Conservation (phyloP, 2,113 vertebrate species). For the Lophotis ruficrista region DNA sequence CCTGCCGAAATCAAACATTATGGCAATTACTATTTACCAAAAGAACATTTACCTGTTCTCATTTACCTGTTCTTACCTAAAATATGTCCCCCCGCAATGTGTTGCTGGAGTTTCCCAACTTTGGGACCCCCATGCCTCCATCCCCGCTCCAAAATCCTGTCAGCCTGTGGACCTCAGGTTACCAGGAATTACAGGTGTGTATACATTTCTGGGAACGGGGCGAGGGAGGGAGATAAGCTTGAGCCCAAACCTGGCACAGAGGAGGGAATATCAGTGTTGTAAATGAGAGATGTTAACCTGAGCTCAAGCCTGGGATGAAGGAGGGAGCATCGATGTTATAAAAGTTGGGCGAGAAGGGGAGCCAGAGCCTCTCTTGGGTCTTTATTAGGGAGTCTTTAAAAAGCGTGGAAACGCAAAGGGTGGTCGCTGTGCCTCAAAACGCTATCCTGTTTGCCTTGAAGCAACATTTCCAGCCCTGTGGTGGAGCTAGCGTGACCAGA, state of each 20-base stretch:
- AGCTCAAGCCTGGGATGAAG: background rate
- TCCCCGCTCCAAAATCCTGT: background rate
- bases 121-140: background rate
- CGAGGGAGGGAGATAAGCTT: background rate
- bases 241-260: background rate
- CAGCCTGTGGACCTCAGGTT: background rate
- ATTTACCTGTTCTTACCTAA: background rate
- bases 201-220: background rate
- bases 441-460: accelerated
- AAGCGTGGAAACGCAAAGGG: accelerated
- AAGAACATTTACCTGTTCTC: too few species aligned
- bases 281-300: background rate
- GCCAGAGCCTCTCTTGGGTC: background rate
- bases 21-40: background rate
- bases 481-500: background rate
- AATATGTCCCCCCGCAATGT: too few species aligned
- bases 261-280: background rate
- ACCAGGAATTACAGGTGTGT: background rate
- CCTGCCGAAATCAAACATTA: accelerated
- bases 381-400: background rate
- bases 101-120: background rate
- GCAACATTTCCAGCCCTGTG: accelerated
- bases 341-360: background rate
- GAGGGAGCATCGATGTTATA: background rate
- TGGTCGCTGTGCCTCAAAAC: background rate